phyloP scores from a whole-genome alignment of 2,113 vertebrate genomes.

The Theristicus caerulescens region DNA sequence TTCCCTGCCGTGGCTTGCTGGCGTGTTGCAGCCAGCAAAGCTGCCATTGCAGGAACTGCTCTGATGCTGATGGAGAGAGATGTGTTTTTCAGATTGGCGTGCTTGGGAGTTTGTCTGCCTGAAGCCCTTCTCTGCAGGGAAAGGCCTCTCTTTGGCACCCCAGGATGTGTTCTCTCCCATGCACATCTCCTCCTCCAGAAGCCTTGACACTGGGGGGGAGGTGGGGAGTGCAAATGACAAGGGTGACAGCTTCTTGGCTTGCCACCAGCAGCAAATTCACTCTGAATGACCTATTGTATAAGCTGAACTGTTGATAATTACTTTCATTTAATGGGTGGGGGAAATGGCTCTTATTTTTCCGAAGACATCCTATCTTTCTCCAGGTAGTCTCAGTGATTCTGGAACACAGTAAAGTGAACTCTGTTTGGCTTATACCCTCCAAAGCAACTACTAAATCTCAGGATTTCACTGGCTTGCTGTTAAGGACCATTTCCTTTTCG shows the following conservation, averaged over 20 bases:
- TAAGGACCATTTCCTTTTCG: neutral
- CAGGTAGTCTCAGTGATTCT: neutral
- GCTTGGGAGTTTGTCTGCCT: neutral
- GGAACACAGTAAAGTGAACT: neutral
- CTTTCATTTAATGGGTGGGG: neutral
- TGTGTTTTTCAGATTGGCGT: neutral
- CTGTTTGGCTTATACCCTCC: neutral
- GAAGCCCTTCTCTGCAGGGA: neutral
- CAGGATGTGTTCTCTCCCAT: neutral
- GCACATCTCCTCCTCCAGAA: neutral
- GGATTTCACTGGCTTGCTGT: neutral
- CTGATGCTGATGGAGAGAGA: neutral
- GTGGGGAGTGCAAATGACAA: neutral
- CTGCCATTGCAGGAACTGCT: neutral
- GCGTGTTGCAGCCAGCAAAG: neutral
- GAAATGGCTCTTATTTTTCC: neutral
- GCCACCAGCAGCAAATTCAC: neutral
- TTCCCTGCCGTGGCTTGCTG: neutral
- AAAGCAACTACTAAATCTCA: neutral
- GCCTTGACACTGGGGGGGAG: neutral
- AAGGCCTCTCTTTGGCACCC: neutral
- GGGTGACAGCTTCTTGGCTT: neutral
- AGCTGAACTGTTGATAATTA: constrained; percentile 37
- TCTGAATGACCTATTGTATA: constrained; percentile 42
- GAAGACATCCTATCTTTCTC: neutral